phyloP scores from a whole-genome alignment of 1,140 invertebrate species.

The Polypedilum vanderplanki region DNA sequence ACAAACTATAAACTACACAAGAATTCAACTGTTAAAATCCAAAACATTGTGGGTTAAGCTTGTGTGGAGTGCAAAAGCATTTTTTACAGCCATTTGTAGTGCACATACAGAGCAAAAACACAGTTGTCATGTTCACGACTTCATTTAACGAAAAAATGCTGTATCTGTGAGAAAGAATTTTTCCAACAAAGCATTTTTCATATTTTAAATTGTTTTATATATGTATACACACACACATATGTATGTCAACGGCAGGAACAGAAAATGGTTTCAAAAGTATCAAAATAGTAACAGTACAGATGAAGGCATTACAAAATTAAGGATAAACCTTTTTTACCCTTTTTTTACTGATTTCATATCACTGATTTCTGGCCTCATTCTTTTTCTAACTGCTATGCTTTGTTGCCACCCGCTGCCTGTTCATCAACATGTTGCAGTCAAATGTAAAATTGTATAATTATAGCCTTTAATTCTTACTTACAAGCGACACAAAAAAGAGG shows the following conservation, averaged over 20 bases:
- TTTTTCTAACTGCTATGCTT: no score
- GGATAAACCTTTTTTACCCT: not conserved
- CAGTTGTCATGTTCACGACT: conserved; percentile 16
- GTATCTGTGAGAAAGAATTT: conserved; percentile 18
- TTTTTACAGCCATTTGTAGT: not conserved
- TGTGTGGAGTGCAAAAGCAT: conserved; percentile 3
- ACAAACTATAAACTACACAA: not conserved
- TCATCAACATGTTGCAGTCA: conserved; percentile 10
- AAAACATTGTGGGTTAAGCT: conserved; percentile 11
- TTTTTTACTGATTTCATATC: no score
- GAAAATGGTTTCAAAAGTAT: not conserved
- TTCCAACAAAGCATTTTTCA: conserved; percentile 9
- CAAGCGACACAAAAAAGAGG: not conserved
- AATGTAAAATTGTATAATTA: conserved; percentile 14
- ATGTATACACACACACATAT: not conserved
- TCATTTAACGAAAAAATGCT: conserved; percentile 19
- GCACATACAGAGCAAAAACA: not conserved
- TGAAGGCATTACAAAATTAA: not conserved
- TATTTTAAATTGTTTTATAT: conserved; percentile 7
- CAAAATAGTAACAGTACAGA: not conserved
- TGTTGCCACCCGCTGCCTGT: not conserved
- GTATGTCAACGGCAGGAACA: not conserved
- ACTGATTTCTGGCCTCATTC: no score
- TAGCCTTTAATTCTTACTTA: not conserved
- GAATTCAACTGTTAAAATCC: conserved; percentile 15